These are phyloP conservation scores for Terrapene triunguis DNA, from an alignment of 2,113 vertebrate species.

Conservation along the genomic window DNA sequence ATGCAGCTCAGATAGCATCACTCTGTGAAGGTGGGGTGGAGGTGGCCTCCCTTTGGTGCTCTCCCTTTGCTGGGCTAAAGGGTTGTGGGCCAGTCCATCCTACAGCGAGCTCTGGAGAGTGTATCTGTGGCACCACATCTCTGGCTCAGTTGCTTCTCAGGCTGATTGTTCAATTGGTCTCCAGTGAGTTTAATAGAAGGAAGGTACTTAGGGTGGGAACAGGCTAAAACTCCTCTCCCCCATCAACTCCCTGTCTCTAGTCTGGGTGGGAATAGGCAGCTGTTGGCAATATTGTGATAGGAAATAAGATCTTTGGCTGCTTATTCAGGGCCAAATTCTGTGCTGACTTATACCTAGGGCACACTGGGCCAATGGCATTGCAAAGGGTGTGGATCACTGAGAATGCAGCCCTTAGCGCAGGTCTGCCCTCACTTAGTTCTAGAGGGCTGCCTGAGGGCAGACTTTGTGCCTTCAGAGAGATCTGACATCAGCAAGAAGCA, in stretches of 20 bases:
- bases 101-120: neutral
- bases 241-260: neutral
- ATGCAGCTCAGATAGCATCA: neutral
- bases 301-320: neutral
- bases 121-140: neutral
- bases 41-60: neutral
- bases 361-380: neutral
- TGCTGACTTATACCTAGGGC: neutral
- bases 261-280: neutral
- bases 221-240: neutral
- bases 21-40: neutral
- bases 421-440: rapidly evolving
- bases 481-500: neutral
- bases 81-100: neutral
- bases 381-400: neutral
- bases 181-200: neutral
- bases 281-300: neutral
- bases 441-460: neutral
- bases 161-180: neutral
- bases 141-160: neutral
- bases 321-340: neutral
- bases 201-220: neutral
- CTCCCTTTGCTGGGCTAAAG: neutral
- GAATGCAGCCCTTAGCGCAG: neutral
- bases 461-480: neutral